Percentiles rank a stretch among this genome's conserved stretches.
These are phyloP conservation scores for Genyomyrus donnyi DNA, from an alignment of 2,113 vertebrate genomes.

Conservation along the genomic window DNA sequence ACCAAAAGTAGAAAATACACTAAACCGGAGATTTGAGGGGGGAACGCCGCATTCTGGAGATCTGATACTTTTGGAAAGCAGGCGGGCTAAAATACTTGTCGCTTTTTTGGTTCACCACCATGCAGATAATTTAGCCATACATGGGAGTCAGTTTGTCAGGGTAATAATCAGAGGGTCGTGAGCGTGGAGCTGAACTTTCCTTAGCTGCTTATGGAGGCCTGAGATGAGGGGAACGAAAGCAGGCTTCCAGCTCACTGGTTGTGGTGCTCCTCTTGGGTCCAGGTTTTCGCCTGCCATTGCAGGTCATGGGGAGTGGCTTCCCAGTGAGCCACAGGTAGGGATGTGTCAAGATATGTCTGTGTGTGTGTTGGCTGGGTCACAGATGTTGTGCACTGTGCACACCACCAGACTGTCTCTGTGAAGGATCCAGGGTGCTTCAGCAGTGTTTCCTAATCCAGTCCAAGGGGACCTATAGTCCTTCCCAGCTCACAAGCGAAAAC, in stretches of 20 bases:
- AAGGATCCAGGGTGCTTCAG: not conserved
- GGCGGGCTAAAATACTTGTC: conserved; percentile 27
- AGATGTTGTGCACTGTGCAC: not conserved
- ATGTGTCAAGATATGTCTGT: not conserved
- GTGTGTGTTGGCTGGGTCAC: not conserved
- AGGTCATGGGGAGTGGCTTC: not conserved
- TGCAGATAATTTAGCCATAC: conserved; percentile 35
- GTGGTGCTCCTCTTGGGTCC: not conserved
- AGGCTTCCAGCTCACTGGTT: not conserved
- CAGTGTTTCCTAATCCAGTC: not conserved
- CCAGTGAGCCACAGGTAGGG: not conserved
- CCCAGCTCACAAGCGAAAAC: not conserved
- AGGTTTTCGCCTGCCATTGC: not conserved
- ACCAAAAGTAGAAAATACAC: not conserved
- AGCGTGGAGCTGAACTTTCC: not conserved
- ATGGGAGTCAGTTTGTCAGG: conserved; percentile 34
- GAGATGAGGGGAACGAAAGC: not conserved
- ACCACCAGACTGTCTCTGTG: not conserved
- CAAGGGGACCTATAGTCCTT: not conserved
- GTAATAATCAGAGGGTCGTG: not conserved
- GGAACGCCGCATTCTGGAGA: not conserved
- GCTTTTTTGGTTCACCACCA: conserved; percentile 15
- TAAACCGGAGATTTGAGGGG: not conserved
- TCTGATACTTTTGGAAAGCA: conserved; percentile 13
- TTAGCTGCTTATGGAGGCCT: not conserved